Conservation (phyloP, 2,797 vertebrate species). For the Pygocentrus nattereri region DNA sequence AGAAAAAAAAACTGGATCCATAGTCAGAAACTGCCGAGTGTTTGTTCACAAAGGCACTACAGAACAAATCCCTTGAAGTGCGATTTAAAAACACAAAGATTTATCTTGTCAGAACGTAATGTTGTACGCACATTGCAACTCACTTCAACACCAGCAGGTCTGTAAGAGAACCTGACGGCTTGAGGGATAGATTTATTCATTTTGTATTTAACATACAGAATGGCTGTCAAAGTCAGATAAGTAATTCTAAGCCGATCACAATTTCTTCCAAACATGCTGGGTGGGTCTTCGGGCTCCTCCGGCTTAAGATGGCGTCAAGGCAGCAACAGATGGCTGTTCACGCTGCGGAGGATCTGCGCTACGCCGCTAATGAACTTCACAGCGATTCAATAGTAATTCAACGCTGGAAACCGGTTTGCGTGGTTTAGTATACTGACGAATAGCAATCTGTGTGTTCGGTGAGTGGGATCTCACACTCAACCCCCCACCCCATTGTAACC, state of each 20-base stretch:
- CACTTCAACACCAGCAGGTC: neutral
- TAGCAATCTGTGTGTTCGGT: neutral
- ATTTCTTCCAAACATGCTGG: conserved; percentile 59
- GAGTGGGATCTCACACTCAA: neutral
- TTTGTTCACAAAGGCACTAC: neutral
- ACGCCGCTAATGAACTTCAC: neutral
- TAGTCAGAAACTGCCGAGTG: no score
- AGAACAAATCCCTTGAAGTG: neutral
- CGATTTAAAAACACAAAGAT: no score
- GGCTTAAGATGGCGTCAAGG: conserved; percentile 81
- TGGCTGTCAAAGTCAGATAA: neutral
- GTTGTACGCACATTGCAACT: neutral
- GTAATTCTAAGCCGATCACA: conserved; percentile 11
- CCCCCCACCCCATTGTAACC: no score
- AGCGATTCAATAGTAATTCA: no score
- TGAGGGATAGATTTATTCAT: neutral
- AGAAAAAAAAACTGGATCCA: no score
- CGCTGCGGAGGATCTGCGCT: conserved; percentile 69
- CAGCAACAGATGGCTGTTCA: conserved; percentile 83
- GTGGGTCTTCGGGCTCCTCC: conserved; percentile 70
- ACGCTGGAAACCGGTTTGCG: neutral
- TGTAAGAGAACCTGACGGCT: neutral
- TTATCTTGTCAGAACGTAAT: no score
- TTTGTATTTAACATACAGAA: neutral
- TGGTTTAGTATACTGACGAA: neutral